Percentiles rank a stretch among this genome's conserved stretches.
These are phyloP conservation scores for Sericinus montela DNA, from an alignment of 2,888 invertebrate genomes.

Conservation along the genomic window DNA sequence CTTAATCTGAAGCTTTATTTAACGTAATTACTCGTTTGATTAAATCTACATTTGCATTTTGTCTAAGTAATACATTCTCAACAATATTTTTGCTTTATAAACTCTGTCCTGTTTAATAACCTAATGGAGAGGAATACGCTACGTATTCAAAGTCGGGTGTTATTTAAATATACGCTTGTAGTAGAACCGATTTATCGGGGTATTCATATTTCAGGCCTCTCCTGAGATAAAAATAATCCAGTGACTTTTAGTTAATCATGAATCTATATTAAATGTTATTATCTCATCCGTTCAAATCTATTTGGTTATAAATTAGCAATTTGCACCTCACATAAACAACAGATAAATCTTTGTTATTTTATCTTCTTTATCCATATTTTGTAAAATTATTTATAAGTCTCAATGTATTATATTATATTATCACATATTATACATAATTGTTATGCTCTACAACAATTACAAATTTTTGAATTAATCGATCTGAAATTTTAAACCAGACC, in stretches of 20 bases:
- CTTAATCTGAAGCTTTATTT: conserved; percentile 8
- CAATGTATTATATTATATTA: too few species aligned
- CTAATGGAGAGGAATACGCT: conserved; percentile 18
- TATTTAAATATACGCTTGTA: conserved; percentile 17
- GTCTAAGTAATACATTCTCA: conserved; percentile 9
- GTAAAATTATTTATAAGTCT: too few species aligned
- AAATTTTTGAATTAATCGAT: too few species aligned
- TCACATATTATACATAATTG: too few species aligned
- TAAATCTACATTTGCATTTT: conserved; percentile 9
- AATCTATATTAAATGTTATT: conserved; percentile 11
- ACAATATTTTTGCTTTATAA: conserved; percentile 15
- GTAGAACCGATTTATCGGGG: conserved; percentile 16
- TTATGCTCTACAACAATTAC: too few species aligned
- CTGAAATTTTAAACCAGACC: too few species aligned
- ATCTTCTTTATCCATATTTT: too few species aligned
- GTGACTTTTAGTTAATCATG: conserved; percentile 17
- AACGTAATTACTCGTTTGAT: conserved; percentile 5
- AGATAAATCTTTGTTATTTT: too few species aligned
- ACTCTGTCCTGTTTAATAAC: conserved; percentile 17
- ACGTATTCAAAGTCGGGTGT: conserved; percentile 9
- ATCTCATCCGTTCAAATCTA: conserved; percentile 4
- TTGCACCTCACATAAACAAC: neutral
- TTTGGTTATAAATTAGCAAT: conserved; percentile 1
- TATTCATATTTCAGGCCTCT: conserved; percentile 17
- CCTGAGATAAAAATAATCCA: conserved; percentile 10